These are phyloP conservation scores for Sphenopsis melanotis DNA, from an alignment of 2,797 vertebrate species.

Conservation along the genomic window DNA sequence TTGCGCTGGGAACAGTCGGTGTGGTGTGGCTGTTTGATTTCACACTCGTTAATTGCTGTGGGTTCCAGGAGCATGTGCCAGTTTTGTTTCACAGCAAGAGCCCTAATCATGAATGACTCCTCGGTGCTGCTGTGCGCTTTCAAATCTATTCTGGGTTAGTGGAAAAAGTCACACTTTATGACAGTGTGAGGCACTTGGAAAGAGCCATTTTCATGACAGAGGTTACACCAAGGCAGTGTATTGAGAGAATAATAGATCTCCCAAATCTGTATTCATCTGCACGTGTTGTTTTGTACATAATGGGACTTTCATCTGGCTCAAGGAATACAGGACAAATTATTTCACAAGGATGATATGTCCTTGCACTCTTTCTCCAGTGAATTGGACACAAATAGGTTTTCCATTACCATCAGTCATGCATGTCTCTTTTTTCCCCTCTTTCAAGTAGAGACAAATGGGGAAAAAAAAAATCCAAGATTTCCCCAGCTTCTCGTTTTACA, in stretches of 20 bases:
- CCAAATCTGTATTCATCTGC: constrained; percentile 30
- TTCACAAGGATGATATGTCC: constrained; percentile 38
- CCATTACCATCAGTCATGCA: constrained; percentile 16
- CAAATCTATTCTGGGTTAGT: neutral
- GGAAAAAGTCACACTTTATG: neutral
- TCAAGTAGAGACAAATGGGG: neutral
- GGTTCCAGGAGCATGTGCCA: neutral
- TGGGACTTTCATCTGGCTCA: constrained; percentile 23
- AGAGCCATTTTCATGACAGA: neutral
- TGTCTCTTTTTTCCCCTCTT: neutral
- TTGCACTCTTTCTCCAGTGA: constrained; percentile 8
- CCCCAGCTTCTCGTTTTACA: neutral
- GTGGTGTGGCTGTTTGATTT: neutral
- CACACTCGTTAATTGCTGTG: neutral
- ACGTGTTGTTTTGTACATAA: neutral
- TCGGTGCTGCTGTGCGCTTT: neutral
- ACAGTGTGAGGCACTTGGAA: neutral
- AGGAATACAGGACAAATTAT: constrained; percentile 27
- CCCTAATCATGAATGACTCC: neutral
- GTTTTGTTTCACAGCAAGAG: constrained; percentile 25
- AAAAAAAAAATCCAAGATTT: neutral
- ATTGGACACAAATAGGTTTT: constrained; percentile 16
- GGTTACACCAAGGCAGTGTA: neutral
- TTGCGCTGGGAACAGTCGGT: neutral
- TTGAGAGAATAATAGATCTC: neutral